Percentiles rank a stretch among this genome's conserved stretches.
These are phyloP conservation scores for Fregata magnificens DNA, from an alignment of 2,113 vertebrate species.

Conservation along the genomic window DNA sequence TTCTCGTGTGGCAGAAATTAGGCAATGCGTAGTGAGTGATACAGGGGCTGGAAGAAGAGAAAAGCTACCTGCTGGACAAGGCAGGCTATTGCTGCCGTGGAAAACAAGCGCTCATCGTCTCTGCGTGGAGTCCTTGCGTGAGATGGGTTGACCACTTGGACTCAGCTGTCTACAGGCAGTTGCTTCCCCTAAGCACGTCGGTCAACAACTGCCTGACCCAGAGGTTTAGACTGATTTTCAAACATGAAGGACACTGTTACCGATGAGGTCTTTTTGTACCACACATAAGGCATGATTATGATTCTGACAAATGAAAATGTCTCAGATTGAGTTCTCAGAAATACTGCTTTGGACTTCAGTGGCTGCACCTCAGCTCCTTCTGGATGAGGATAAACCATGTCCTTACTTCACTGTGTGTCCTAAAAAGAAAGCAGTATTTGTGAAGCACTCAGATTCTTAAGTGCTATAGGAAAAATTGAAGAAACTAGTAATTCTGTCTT, in stretches of 20 bases:
- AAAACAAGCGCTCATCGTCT: fast-evolving
- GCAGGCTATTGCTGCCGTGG: background rate
- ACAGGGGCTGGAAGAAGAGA: background rate
- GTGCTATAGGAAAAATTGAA: background rate
- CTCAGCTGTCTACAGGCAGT: background rate
- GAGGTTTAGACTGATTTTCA: background rate
- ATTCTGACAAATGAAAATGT: background rate
- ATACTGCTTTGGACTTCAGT: background rate
- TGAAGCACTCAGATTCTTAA: background rate
- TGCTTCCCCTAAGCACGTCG: fast-evolving
- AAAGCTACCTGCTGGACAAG: background rate
- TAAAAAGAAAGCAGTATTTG: background rate
- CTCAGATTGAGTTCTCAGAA: background rate
- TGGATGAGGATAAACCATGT: background rate
- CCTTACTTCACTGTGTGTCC: background rate
- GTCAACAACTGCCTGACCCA: background rate
- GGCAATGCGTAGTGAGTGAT: fast-evolving
- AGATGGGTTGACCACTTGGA: fast-evolving
- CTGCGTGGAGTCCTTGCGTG: background rate
- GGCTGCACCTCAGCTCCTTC: background rate
- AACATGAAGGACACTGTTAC: background rate
- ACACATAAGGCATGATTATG: background rate
- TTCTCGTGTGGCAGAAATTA: background rate
- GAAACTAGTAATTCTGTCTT: background rate
- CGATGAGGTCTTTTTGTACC: background rate